These are phyloP conservation scores for Ceyx melanurus DNA, from an alignment of 2,113 vertebrate genomes.

Conservation along the genomic window DNA sequence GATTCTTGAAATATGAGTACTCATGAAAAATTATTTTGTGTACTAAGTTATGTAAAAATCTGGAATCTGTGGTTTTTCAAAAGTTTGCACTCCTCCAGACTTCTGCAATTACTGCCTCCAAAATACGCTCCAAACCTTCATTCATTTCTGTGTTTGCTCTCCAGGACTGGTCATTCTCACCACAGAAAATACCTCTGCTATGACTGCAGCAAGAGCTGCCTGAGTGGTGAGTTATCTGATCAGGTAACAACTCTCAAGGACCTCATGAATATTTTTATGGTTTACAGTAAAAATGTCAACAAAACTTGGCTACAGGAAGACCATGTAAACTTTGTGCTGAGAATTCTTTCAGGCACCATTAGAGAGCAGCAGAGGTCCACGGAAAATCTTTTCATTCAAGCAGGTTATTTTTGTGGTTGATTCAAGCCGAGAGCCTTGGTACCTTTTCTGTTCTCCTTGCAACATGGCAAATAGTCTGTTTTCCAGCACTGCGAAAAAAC, in stretches of 20 bases:
- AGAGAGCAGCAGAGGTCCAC: conserved; percentile 68
- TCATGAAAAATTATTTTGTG: not conserved
- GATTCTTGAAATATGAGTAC: not conserved
- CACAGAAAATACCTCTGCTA: not conserved
- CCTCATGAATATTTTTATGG: not conserved
- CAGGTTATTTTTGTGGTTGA: not conserved
- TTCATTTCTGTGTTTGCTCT: not conserved
- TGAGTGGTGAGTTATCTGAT: not conserved
- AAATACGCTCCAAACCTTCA: rapidly evolving
- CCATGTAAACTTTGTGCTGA: not conserved
- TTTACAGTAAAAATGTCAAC: not conserved
- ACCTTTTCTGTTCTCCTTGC: not conserved
- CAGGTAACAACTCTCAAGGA: not conserved
- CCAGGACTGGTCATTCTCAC: rapidly evolving
- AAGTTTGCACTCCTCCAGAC: not conserved
- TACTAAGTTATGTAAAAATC: not conserved
- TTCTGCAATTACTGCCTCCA: not conserved
- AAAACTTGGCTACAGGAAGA: not conserved
- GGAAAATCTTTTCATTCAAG: not conserved
- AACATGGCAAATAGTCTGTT: conserved; percentile 2
- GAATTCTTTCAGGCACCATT: conserved; percentile 11
- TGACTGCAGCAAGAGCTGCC: not conserved
- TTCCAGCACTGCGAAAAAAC: not conserved
- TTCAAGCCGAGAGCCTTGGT: not conserved
- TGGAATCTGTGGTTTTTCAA: not conserved